Percentiles rank a stretch among this genome's conserved stretches.
Evolutionary conservation across 1,140 invertebrate species (phyloP).

Genomic region (Cydia pomonella): DNA sequence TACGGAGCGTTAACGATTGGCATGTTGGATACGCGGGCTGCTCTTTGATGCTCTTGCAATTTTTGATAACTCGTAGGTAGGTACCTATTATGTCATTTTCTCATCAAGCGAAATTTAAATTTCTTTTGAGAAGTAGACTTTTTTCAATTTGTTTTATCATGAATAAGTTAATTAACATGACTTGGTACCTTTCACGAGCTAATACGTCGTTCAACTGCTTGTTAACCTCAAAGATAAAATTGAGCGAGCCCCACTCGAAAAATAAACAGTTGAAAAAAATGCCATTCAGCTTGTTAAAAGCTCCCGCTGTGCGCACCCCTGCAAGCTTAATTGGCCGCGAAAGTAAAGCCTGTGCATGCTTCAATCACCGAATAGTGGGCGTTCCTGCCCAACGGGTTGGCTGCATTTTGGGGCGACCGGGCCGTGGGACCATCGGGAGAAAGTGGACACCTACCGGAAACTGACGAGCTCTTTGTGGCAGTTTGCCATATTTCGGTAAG

Average conservation of each 20-base stretch:
- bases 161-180: no score
- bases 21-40: no score
- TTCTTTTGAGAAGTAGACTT: no score
- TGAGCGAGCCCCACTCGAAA: neutral
- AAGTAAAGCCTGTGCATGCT: slow-evolving; percentile 63
- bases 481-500: slow-evolving; percentile 55
- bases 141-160: no score
- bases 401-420: slow-evolving; percentile 53
- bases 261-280: slow-evolving; percentile 3
- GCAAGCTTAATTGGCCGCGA: slow-evolving; percentile 63
- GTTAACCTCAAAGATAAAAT: slow-evolving; percentile 16
- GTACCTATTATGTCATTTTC: no score
- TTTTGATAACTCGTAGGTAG: no score
- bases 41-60: no score
- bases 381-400: slow-evolving; percentile 65
- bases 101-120: no score
- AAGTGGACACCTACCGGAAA: slow-evolving; percentile 52
- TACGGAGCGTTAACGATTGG: no score
- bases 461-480: slow-evolving; percentile 62
- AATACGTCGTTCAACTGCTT: neutral
- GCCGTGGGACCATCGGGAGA: slow-evolving; percentile 69
- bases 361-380: slow-evolving; percentile 74
- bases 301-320: slow-evolving; percentile 19
- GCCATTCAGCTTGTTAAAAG: slow-evolving; percentile 34
- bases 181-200: neutral